Percentiles rank a stretch among this genome's conserved stretches.
phyloP scores from a whole-genome alignment of 1,140 invertebrate species.

The Aphis gossypii region DNA sequence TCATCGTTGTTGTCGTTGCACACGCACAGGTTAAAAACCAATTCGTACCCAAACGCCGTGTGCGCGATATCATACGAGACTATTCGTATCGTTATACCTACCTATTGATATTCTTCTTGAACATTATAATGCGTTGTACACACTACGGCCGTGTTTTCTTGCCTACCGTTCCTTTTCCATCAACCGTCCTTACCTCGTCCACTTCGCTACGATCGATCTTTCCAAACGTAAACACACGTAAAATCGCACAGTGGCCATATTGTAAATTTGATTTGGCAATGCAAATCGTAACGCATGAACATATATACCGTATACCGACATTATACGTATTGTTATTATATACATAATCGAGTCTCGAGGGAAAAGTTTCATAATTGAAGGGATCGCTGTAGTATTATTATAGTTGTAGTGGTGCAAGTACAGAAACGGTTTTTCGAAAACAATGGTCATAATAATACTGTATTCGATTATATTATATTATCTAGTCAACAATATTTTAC shows the following conservation, averaged over 20 bases:
- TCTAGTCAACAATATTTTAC: not conserved
- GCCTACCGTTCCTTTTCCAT: too few species aligned
- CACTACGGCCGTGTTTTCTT: not conserved
- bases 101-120: not conserved
- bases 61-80: too few species aligned
- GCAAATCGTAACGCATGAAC: not conserved
- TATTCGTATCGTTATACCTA: not conserved
- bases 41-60: not conserved
- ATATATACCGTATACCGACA: not conserved
- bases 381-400: not conserved
- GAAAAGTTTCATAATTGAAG: constrained; percentile 6
- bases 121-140: not conserved
- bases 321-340: not conserved
- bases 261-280: constrained; percentile 1
- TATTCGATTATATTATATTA: not conserved
- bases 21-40: not conserved
- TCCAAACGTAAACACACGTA: too few species aligned
- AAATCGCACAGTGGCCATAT: not conserved
- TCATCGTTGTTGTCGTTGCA: not conserved
- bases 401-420: not conserved
- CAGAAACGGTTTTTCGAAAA: not conserved
- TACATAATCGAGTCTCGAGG: not conserved
- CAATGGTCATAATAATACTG: not conserved
- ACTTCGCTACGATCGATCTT: not conserved
- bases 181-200: not conserved